Evolutionary conservation across 2,113 vertebrate species (phyloP), one percentile per base, ranked within the genome.

Genomic region (Ceuthmochares aereus): DNA sequence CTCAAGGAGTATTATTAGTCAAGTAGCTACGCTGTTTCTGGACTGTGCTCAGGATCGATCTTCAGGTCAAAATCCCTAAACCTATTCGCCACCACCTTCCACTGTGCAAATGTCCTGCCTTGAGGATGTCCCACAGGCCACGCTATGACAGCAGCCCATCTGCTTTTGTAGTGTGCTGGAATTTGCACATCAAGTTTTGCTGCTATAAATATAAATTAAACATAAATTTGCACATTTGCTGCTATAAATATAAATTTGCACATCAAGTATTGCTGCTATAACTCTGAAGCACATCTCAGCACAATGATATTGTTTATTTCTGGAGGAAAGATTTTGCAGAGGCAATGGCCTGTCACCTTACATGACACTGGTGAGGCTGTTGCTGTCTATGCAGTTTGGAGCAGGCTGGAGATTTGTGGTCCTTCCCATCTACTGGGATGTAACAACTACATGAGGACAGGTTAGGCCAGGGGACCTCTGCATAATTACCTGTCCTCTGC

Each of bases 401-500:
- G 26, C 51, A 54, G n/a, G 7, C 37, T 72, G 40, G 19, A 30
- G 47, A 19, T 26, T 18, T 37, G 25, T 25, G 22, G 29, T 45
- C n/a, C 29, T 52, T 14, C 9, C 13, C 7, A 25, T 37, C 40
- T 2, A 0, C 25, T 79, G 22, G 4, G 19, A 73, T 69, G 27
- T 17, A 69, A 79, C 34, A 64, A 29, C 5, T 59, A 47, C 26
- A 43, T 63, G 8, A 34, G 17, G 17, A 42, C 7, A 37, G 15
- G 63, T 74, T 56, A 43, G 60, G 11, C 10, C 23, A 51, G 9
- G 17, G 19, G 2, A 62, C 8, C 4, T 51, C 19, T 42, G 7
- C 6, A 3, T 62, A 42, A 42, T 15, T 27, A 29, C 30, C 1
- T 2, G 0, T 30, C 21, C 58, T 12, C 25, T 52, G 43, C 25